Conservation (phyloP, 2,888 invertebrate genomes). For the Mesorhabditis belari region DNA sequence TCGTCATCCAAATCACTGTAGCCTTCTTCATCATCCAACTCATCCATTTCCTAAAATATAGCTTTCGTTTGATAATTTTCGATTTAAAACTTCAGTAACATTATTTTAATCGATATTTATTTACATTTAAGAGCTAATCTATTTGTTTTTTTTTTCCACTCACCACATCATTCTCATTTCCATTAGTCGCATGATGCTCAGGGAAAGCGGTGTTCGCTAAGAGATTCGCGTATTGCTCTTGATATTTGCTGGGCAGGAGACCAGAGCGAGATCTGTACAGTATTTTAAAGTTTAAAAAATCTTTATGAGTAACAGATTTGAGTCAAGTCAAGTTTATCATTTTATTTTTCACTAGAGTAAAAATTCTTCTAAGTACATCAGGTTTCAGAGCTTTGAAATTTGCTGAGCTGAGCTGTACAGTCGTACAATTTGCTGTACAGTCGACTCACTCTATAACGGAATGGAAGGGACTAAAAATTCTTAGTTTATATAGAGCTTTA, state of each 20-base stretch:
- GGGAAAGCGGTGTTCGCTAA: not conserved
- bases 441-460: no score
- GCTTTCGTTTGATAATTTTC: no score
- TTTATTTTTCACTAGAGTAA: no score
- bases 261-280: conserved; percentile 13
- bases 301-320: no score
- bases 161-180: not conserved
- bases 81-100: no score
- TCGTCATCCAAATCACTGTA: not conserved
- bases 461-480: no score
- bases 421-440: no score
- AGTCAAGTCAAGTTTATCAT: no score
- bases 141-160: not conserved
- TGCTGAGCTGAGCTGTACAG: no score
- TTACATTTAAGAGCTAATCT: not conserved
- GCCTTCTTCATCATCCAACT: conserved; percentile 12
- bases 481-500: no score
- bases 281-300: not conserved
- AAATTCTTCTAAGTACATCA: no score
- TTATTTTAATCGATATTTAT: not conserved
- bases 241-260: conserved; percentile 26
- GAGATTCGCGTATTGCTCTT: not conserved
- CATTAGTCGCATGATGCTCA: not conserved
- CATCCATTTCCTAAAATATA: not conserved
- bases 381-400: no score